Evolutionary conservation across 2,113 vertebrate species (phyloP), one percentile per base, ranked within the genome.

Genomic region (Abramis brama): DNA sequence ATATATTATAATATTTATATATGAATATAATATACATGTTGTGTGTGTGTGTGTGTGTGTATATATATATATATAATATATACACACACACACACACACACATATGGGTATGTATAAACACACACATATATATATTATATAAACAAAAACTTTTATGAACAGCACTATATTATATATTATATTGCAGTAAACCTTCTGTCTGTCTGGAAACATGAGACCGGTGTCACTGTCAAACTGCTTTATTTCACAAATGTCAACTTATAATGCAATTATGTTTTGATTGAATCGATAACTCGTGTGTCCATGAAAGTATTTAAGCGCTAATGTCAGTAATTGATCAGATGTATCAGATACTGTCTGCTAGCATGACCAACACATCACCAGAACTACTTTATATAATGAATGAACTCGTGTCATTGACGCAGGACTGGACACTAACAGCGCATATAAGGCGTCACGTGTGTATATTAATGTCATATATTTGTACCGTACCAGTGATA

Each of bases 401-500:
- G 33, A 47, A 64, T 79, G 57, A 45, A 45, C 57, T 17, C 5
- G 0, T 62, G 36, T 79, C 57, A 36, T 7, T 13, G 39, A 7
- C 39, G 57, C 36, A 2, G 4, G 8, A 79, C 19, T 11, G 5
- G 33, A 19, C 39, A n/a, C 5, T 21, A 33, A 70, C 62, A 23
- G 17, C 19, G 11, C 6, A n/a, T 13, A 3, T 13, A 8, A 23
- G 10, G 15, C 13, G 8, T 52, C 1, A 30, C 2, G n/a, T 6
- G 5, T 33, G 64, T 2, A n/a, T 23, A 52, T 19, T 21, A 30
- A 33, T 36, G 62, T 36, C 23, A 30, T 30, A 10, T 27, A 47
- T 45, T 4, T 82, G 45, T 82, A 83, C 50, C 17, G 50, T 91
- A 98, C 97, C 97, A 62, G 97, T 98, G 86, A 98, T 97, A 87